Base-by-base conservation (phyloP, 2,797 vertebrate species). In the Florisuga fusca region DNA sequence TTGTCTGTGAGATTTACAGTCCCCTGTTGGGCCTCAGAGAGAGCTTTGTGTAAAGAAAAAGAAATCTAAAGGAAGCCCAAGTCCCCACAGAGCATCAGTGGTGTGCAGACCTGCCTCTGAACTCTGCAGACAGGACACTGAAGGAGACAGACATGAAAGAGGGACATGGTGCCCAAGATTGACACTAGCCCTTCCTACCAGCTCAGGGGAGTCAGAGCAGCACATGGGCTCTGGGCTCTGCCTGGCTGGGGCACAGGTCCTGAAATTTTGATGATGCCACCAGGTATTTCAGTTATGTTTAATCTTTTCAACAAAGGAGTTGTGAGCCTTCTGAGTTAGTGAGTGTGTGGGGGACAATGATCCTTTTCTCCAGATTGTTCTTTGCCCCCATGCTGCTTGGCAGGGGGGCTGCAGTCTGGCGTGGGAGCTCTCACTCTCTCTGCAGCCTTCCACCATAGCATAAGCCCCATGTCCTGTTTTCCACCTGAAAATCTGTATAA, bases 51-150 rank as follows among this genome's bases (percentile, higher is more conserved):
- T 33, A 23, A 51, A 50, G 38, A 36, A 43, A 55, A 76, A 33
- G 46, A 66, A 72, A 51, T 9, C 53, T 19, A 16, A 55, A 66
- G 41, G 53, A 36, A 64, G 48, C 17, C 21, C 36, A 21, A 12
- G 43, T 53, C 26, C 34, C 51, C 48, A 3, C 23, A 8, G 33
- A 36, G 38, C 22, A 6, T 9, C 20, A 12, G 34, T 23, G 41
- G 4, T 6, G 8, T 21, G n/a, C 66, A 53, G 51, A 41, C 15
- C 13, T 69, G 41, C 21, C 34, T 59, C 51, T 63, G 79, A 54
- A 20, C 34, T 29, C 33, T 8, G 20, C 0, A 2, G 38, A 46
- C 57, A 61, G 41, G 25, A 25, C 6, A 0, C 0, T n/a, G 71
- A 34, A 68, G 63, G 68, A 36, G 68, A 29, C 10, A 3, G 41